Percentiles rank a stretch among this genome's conserved stretches.
Conservation (phyloP, 2,797 vertebrate genomes). For the Trematomus bernacchii region DNA sequence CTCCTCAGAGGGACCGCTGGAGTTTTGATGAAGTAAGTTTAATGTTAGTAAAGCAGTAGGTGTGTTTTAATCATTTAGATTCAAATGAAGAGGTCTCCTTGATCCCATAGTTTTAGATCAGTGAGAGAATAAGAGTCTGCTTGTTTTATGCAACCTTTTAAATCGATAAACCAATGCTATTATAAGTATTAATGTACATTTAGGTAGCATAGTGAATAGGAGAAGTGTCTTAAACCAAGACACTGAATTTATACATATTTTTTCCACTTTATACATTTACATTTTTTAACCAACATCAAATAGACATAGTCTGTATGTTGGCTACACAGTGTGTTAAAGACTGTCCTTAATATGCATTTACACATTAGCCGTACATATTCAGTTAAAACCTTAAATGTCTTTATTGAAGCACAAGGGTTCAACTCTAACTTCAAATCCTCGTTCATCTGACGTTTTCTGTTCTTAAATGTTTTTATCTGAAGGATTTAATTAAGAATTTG, state of each 20-base stretch:
- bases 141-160: neutral
- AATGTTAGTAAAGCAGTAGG: slow-evolving; percentile 12
- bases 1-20: slow-evolving; percentile 79
- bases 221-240: neutral
- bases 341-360: too few relatives aligned
- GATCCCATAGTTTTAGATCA: neutral
- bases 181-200: neutral
- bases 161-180: neutral
- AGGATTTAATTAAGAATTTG: slow-evolving; percentile 37
- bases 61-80: slow-evolving; percentile 24
- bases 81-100: neutral
- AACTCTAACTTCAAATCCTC: too few relatives aligned
- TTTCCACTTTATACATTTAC: too few relatives aligned
- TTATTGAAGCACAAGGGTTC: too few relatives aligned
- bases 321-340: too few relatives aligned
- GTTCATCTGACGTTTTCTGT: neutral
- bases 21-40: slow-evolving; percentile 86
- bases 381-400: too few relatives aligned
- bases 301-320: too few relatives aligned
- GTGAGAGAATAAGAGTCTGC: neutral
- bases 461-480: slow-evolving; percentile 35
- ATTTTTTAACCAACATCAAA: too few relatives aligned
- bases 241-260: neutral
- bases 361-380: too few relatives aligned
- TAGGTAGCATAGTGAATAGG: too few relatives aligned